Percentiles rank a stretch among this genome's conserved stretches.
phyloP scores from a whole-genome alignment of 2,888 invertebrate species.

The Tineola bisselliella region DNA sequence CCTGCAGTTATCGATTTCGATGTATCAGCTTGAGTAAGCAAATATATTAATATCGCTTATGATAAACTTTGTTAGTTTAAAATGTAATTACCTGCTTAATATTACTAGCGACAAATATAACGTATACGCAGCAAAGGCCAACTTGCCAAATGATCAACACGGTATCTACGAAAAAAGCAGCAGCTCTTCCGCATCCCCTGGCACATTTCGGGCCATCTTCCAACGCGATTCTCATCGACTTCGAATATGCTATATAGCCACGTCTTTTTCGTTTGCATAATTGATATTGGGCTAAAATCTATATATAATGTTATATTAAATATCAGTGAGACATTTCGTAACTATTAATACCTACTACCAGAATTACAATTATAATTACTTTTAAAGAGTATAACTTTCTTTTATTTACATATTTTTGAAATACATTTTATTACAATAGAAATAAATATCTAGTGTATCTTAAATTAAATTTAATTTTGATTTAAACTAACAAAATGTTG shows the following conservation, averaged over 20 bases:
- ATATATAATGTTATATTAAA: no score
- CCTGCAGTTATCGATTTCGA: no score
- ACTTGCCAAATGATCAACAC: slow-evolving; percentile 81
- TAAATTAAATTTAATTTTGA: no score
- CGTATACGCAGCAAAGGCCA: slow-evolving; percentile 89
- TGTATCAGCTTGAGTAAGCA: no score
- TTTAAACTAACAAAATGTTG: background rate
- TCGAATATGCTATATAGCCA: slow-evolving; percentile 79
- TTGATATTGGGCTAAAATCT: slow-evolving; percentile 69
- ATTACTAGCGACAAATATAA: slow-evolving; percentile 80
- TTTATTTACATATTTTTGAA: no score
- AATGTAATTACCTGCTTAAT: slow-evolving; percentile 58
- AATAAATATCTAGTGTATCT: no score
- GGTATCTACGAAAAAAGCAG: slow-evolving; percentile 64
- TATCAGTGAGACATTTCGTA: background rate
- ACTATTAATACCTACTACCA: no score
- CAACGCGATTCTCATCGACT: slow-evolving; percentile 77
- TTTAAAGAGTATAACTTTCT: no score
- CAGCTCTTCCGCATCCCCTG: slow-evolving; percentile 54
- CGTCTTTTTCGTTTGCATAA: slow-evolving; percentile 54
- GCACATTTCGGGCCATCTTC: slow-evolving; percentile 70
- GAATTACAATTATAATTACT: no score
- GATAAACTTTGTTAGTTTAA: background rate
- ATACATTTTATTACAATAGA: no score
- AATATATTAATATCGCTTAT: no score